A percentile compares a stretch with the other conserved stretches of the same genome.
Conservation (phyloP, 2,113 vertebrate species). For the Malurus melanocephalus region DNA sequence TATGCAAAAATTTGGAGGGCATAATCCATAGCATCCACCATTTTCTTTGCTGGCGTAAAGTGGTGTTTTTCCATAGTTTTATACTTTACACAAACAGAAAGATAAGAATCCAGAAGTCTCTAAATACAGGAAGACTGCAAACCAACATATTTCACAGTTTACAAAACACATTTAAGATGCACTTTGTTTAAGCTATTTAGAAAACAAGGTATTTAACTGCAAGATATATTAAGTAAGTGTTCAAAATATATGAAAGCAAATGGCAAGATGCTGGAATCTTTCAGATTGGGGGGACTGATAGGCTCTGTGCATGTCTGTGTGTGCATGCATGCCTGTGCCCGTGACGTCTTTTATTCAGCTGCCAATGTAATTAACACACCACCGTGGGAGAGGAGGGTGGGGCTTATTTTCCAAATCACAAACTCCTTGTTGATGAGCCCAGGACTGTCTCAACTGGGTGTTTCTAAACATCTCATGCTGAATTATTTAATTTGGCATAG, state of each 20-base stretch:
- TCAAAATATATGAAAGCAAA: background rate
- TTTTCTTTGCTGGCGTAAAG: background rate
- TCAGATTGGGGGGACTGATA: background rate
- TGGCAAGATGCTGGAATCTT: conserved; percentile 21
- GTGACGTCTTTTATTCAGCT: background rate
- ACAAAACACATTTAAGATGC: background rate
- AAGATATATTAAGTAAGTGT: background rate
- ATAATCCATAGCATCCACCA: background rate
- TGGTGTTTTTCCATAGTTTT: background rate
- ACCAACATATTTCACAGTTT: background rate
- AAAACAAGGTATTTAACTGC: background rate
- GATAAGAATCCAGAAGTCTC: background rate
- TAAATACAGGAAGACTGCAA: background rate
- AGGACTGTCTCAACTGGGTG: background rate
- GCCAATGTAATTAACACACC: conserved; percentile 14
- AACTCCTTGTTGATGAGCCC: background rate
- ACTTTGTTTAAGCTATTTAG: conserved; percentile 11
- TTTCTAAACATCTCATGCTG: conserved; percentile 1
- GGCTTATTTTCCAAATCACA: background rate
- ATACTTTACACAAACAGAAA: background rate
- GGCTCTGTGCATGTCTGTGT: background rate
- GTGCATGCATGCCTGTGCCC: background rate
- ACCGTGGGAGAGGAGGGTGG: background rate
- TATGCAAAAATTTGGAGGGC: background rate
- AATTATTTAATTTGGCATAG: conserved; percentile 6